A percentile compares a stretch with the other conserved stretches of the same genome.
Evolutionary conservation across 2,888 invertebrate species (phyloP).

Genomic region (Metellina segmentata): DNA sequence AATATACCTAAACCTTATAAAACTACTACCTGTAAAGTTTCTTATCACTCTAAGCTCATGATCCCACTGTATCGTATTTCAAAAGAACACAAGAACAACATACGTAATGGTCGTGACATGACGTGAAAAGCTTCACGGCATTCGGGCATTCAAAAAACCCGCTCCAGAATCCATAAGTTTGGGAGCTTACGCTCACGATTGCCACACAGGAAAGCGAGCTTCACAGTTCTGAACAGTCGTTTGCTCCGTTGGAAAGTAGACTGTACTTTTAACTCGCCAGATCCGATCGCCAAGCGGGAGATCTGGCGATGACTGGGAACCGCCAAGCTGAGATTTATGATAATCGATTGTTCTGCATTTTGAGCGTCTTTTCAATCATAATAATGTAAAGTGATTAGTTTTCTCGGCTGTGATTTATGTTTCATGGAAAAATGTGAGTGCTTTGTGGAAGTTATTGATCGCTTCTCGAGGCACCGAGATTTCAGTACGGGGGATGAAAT

Average conservation of each 20-base stretch:
- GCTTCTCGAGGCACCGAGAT: not conserved
- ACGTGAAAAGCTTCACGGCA: not conserved
- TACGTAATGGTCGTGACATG: no score
- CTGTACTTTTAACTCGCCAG: conserved; percentile 55
- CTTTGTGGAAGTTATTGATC: conserved; percentile 15
- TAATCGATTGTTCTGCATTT: conserved; percentile 71
- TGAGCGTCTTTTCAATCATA: conserved; percentile 71
- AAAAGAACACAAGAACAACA: no score
- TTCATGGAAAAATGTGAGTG: conserved; percentile 26
- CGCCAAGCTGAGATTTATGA: conserved; percentile 42
- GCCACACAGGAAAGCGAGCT: conserved; percentile 33
- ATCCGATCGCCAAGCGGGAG: conserved; percentile 33
- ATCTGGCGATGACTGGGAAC: conserved; percentile 23
- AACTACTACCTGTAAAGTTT: no score
- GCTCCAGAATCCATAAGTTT: conserved; percentile 11
- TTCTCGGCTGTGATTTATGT: conserved; percentile 57
- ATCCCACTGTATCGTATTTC: no score
- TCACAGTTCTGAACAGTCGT: conserved; percentile 54
- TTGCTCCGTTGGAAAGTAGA: not conserved
- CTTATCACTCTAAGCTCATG: no score
- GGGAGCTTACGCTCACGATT: not conserved
- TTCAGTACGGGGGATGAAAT: no score
- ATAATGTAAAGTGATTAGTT: conserved; percentile 73
- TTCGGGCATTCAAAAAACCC: conserved; percentile 44
- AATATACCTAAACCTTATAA: no score